A percentile compares a stretch with the other conserved stretches of the same genome.
Evolutionary conservation across 2,797 vertebrate species (phyloP).

Genomic region (Acanthurus leucopareius): DNA sequence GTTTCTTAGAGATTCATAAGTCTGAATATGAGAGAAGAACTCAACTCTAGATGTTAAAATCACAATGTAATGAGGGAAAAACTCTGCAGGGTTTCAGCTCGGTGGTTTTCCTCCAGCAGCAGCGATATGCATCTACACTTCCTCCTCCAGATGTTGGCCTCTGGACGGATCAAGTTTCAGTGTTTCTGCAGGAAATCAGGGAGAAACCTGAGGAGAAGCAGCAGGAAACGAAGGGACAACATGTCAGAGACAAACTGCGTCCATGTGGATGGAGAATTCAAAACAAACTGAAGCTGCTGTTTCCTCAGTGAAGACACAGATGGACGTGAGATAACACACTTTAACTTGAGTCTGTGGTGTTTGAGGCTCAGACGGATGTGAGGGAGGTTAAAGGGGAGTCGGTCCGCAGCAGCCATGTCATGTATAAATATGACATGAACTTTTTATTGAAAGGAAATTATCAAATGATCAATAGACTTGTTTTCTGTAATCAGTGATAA

Average conservation of each 20-base stretch:
- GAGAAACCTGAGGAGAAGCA: not conserved
- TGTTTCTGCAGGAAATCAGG: constrained; percentile 14
- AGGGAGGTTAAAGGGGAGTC: no score
- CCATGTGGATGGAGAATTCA: not conserved
- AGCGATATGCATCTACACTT: not conserved
- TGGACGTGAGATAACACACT: not conserved
- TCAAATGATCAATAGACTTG: no score
- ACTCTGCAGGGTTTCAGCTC: not conserved
- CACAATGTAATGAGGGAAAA: no score
- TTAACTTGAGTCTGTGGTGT: no score
- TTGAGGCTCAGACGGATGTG: no score
- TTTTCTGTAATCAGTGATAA: no score
- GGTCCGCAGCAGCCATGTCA: no score
- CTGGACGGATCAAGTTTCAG: constrained; percentile 3
- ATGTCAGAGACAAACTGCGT: not conserved
- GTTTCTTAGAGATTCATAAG: not conserved
- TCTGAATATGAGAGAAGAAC: not conserved
- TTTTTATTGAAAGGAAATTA: no score
- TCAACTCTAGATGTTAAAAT: not conserved
- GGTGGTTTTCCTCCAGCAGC: not conserved
- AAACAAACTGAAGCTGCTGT: not conserved
- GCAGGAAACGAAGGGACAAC: constrained; percentile 10
- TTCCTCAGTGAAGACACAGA: not conserved
- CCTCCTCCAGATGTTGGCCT: not conserved
- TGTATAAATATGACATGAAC: no score